Percentiles rank a stretch among this genome's conserved stretches.
Conservation (phyloP, 2,797 vertebrate genomes). For the Gouania willdenowi region DNA sequence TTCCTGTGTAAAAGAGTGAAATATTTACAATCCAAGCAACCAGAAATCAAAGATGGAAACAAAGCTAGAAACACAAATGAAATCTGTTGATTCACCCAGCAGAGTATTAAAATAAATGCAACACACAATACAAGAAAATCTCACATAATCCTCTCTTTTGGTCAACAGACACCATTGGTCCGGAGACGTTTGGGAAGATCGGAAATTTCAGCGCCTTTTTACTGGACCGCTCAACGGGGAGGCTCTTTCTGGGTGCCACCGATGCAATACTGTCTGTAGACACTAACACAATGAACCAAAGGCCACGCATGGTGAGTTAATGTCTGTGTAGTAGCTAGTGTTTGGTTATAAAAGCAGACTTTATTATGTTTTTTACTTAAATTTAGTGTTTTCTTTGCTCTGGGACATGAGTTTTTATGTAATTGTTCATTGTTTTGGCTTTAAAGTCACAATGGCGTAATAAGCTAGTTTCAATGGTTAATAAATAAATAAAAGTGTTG, state of each 20-base stretch:
- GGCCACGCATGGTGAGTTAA: conserved; percentile 28
- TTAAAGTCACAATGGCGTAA: no score
- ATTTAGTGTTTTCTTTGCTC: no score
- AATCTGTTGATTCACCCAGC: not conserved
- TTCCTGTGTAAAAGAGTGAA: not conserved
- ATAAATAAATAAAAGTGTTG: no score
- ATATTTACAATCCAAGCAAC: conserved; percentile 1
- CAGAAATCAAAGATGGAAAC: no score
- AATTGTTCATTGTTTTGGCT: no score
- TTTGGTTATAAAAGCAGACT: no score
- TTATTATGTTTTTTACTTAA: no score
- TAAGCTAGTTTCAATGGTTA: no score
- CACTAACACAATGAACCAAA: conserved; percentile 48
- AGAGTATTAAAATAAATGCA: not conserved
- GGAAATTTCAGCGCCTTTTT: conserved; percentile 80
- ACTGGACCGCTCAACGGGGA: conserved; percentile 66
- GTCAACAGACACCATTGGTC: conserved; percentile 31
- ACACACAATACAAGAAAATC: not conserved
- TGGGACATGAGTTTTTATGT: no score
- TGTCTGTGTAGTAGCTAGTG: conserved; percentile 1
- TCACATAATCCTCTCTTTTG: not conserved
- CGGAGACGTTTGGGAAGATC: conserved; percentile 39
- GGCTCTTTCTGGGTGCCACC: conserved; percentile 78
- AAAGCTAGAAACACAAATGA: not conserved
- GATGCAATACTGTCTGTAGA: conserved; percentile 79